Evolutionary conservation across 2,797 vertebrate species (phyloP).

Genomic region (Apodemus agrarius): DNA sequence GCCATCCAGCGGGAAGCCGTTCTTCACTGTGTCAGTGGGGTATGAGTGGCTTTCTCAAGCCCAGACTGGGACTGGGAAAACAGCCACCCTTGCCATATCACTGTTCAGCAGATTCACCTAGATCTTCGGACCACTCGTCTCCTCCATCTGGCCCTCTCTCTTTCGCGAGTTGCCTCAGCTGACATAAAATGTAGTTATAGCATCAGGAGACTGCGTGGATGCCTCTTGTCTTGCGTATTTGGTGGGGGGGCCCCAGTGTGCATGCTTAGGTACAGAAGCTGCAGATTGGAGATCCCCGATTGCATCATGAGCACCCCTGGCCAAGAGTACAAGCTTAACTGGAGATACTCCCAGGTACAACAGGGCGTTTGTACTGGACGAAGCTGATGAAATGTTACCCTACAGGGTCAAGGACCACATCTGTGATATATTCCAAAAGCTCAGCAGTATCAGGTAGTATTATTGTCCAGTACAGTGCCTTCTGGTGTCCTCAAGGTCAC

Average conservation of each 20-base stretch:
- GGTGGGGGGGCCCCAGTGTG: too few relatives aligned
- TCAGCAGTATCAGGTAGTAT: conserved; percentile 90
- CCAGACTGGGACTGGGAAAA: neutral
- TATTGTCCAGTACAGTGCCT: conserved; percentile 93
- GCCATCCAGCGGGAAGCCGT: neutral
- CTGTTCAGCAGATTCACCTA: neutral
- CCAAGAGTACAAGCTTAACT: conserved; percentile 94
- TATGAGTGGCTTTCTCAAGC: neutral
- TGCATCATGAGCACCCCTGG: conserved; percentile 91
- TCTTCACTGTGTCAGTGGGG: neutral
- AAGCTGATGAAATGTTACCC: conserved; percentile 91
- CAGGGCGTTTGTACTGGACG: conserved; percentile 90
- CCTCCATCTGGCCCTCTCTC: neutral
- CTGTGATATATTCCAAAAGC: conserved; percentile 91
- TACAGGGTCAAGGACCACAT: conserved; percentile 91
- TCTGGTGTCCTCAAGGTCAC: conserved; percentile 93
- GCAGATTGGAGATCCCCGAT: conserved; percentile 82
- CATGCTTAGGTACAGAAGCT: neutral
- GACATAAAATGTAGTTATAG: neutral
- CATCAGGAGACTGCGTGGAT: neutral
- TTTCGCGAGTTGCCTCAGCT: neutral
- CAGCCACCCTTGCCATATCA: neutral
- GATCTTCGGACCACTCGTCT: neutral
- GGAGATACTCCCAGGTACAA: conserved; percentile 82
- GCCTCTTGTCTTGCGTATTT: neutral